Conservation (phyloP, 1,140 invertebrate species). For the Heliconius congener region DNA sequence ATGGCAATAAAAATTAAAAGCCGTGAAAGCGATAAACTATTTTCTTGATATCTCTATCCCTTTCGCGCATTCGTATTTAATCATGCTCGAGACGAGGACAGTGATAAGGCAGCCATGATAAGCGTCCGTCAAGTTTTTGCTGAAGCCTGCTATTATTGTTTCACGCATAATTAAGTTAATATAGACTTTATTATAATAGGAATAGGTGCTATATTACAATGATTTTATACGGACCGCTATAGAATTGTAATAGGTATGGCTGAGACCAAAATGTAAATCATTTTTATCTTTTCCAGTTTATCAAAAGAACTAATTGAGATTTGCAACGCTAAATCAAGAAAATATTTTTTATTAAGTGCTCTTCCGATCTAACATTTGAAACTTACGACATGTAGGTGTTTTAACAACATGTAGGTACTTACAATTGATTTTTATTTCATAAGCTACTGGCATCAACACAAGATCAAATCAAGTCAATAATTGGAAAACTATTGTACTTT, state of each 20-base stretch:
- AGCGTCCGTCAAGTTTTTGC: constrained; percentile 46
- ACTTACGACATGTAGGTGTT: neutral
- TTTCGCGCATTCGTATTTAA: constrained; percentile 17
- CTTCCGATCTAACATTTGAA: neutral
- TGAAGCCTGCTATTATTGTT: constrained; percentile 44
- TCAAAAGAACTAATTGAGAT: constrained; percentile 11
- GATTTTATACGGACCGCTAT: neutral
- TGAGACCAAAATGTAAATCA: constrained; percentile 11
- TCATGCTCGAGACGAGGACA: constrained; percentile 22
- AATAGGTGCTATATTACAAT: constrained; percentile 35
- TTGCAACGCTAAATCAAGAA: constrained; percentile 2
- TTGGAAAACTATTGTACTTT: neutral
- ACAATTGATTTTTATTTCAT: too few species aligned
- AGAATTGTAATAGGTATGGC: neutral
- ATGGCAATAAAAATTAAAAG: constrained; percentile 34
- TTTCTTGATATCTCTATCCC: constrained; percentile 23
- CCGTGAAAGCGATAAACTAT: constrained; percentile 36
- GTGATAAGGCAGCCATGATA: constrained; percentile 37
- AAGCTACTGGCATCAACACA: neutral
- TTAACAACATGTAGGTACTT: neutral
- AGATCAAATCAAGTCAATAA: neutral
- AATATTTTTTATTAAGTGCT: constrained; percentile 4
- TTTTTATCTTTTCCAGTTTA: constrained; percentile 13
- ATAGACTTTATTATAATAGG: neutral
- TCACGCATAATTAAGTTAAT: constrained; percentile 15